Conservation (phyloP, 2,888 invertebrate species). For the Dolichopus griseipennis region DNA sequence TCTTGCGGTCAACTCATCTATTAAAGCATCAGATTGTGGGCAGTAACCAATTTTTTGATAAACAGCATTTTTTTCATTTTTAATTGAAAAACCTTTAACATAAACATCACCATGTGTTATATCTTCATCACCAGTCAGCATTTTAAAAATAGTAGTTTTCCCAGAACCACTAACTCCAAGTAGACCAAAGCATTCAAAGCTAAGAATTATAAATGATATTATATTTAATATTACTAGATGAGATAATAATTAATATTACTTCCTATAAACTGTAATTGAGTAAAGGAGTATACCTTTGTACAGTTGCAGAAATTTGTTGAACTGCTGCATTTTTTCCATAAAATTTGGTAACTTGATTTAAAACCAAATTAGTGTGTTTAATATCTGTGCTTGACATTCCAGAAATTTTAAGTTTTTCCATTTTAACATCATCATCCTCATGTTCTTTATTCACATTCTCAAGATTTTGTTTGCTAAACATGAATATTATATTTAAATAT, state of each 20-base stretch:
- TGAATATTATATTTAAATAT: too few species aligned
- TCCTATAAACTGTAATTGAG: too few species aligned
- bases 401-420: conserved; percentile 47
- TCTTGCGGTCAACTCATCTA: conserved; percentile 62
- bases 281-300: too few species aligned
- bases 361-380: conserved; percentile 47
- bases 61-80: conserved; percentile 49
- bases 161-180: conserved; percentile 81
- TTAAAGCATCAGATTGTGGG: conserved; percentile 66
- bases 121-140: conserved; percentile 75
- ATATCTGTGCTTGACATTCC: conserved; percentile 39
- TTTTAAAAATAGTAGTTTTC: conserved; percentile 81
- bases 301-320: conserved; percentile 57
- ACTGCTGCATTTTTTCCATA: conserved; percentile 71
- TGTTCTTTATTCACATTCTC: too few species aligned
- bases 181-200: conserved; percentile 72
- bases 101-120: conserved; percentile 63
- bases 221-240: too few species aligned
- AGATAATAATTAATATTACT: too few species aligned
- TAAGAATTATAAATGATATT: conserved; percentile 17
- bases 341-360: conserved; percentile 62
- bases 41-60: conserved; percentile 61
- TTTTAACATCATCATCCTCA: conserved; percentile 49
- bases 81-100: conserved; percentile 51
- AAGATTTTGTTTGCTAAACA: too few species aligned